phyloP scores from a whole-genome alignment of 2,113 vertebrate genomes.

The Apteryx mantelli region DNA sequence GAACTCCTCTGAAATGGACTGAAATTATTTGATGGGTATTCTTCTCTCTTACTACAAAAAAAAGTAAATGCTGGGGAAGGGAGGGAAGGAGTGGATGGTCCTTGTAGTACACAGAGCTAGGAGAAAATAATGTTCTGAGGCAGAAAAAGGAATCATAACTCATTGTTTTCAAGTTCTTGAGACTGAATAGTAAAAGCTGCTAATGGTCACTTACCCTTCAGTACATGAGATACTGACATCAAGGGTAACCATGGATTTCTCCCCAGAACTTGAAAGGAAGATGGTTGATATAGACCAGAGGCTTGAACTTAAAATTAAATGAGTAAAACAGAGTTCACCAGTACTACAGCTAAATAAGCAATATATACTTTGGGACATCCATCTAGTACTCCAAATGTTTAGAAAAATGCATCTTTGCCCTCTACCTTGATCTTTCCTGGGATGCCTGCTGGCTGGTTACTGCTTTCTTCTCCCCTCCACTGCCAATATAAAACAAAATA shows the following conservation, averaged over 20 bases:
- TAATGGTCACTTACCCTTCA: background rate
- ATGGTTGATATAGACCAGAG: background rate
- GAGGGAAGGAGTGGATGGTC: background rate
- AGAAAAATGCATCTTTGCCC: slow-evolving; percentile 14
- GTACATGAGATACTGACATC: background rate
- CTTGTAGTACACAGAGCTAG: background rate
- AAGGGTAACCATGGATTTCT: background rate
- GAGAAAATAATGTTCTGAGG: background rate
- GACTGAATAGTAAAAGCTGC: background rate
- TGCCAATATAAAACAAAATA: slow-evolving; percentile 41
- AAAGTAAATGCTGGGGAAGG: background rate
- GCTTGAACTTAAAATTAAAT: background rate
- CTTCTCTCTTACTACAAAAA: background rate
- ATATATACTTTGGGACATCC: background rate
- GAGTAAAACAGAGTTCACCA: background rate
- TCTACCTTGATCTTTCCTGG: slow-evolving; percentile 18
- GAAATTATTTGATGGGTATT: background rate
- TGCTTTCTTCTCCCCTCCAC: background rate
- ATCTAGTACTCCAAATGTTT: background rate
- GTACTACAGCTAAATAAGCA: background rate
- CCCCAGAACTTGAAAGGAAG: background rate
- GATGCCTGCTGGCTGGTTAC: background rate
- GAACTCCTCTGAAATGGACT: background rate
- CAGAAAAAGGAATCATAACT: background rate
- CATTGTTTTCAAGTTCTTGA: background rate